Percentiles rank a stretch among this genome's conserved stretches.
These are phyloP conservation scores for Drosophila grimshawi DNA, from an alignment of 1,140 invertebrate species.

Conservation along the genomic window DNA sequence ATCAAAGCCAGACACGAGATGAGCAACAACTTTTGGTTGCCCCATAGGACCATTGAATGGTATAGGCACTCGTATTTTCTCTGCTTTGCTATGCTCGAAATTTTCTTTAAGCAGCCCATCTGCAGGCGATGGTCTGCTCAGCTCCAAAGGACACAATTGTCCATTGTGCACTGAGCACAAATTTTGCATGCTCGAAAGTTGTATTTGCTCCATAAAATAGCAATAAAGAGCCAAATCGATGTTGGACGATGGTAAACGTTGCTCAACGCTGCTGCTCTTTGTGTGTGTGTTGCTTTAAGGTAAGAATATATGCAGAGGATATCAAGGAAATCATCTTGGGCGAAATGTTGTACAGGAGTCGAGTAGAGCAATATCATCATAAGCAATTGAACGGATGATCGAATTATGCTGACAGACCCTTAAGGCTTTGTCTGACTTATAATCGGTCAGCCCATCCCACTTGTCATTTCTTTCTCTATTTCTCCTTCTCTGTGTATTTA, in stretches of 20 bases:
- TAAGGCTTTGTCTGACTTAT: constrained; percentile 36
- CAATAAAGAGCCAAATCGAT: constrained; percentile 74
- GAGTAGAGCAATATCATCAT: constrained; percentile 57
- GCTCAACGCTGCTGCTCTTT: constrained; percentile 49
- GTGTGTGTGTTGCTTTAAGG: constrained; percentile 46
- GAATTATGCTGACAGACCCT: constrained; percentile 57
- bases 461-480: not conserved
- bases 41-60: constrained; percentile 27
- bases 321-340: constrained; percentile 55
- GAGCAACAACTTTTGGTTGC: constrained; percentile 32
- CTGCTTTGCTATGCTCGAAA: constrained; percentile 33
- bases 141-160: constrained; percentile 31
- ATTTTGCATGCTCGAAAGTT: constrained; percentile 72
- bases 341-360: constrained; percentile 1
- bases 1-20: constrained; percentile 6
- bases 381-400: constrained; percentile 79
- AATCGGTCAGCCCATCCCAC: not conserved
- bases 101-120: constrained; percentile 25
- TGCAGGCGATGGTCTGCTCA: constrained; percentile 8
- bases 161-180: constrained; percentile 56
- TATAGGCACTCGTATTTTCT: constrained; percentile 25
- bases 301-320: constrained; percentile 70
- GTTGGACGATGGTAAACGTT: constrained; percentile 35
- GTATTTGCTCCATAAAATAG: constrained; percentile 79
- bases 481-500: not conserved